Percentiles rank a stretch among this genome's conserved stretches.
Conservation (phyloP, 2,797 vertebrate genomes). For the Malurus leucopterus region DNA sequence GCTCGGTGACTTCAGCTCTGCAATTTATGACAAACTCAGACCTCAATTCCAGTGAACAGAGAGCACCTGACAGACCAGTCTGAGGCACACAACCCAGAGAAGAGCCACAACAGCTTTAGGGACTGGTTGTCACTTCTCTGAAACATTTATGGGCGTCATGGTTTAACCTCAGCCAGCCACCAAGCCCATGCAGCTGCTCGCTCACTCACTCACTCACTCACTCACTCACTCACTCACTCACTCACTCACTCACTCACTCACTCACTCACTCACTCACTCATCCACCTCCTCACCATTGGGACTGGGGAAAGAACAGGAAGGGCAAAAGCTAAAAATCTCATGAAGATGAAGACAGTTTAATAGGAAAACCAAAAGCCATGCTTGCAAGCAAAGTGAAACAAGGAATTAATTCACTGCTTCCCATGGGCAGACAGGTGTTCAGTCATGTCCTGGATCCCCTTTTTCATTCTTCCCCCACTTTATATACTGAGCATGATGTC, state of each 20-base stretch:
- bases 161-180: background rate
- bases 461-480: background rate
- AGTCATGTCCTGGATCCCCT: background rate
- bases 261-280: too few relatives aligned
- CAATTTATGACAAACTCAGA: background rate
- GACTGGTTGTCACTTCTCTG: background rate
- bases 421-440: background rate
- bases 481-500: background rate
- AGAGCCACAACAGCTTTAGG: background rate
- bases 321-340: background rate
- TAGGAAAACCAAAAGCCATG: background rate
- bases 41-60: background rate
- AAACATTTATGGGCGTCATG: background rate
- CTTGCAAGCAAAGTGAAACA: background rate
- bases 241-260: background rate
- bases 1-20: background rate
- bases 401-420: background rate
- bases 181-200: accelerated
- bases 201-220: background rate
- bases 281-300: background rate
- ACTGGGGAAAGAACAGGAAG: background rate
- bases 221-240: background rate
- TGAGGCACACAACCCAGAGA: background rate
- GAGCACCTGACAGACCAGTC: accelerated
- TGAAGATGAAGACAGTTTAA: background rate